These are phyloP conservation scores for Copidosoma floridanum DNA, from an alignment of 1,140 invertebrate species.

Conservation along the genomic window DNA sequence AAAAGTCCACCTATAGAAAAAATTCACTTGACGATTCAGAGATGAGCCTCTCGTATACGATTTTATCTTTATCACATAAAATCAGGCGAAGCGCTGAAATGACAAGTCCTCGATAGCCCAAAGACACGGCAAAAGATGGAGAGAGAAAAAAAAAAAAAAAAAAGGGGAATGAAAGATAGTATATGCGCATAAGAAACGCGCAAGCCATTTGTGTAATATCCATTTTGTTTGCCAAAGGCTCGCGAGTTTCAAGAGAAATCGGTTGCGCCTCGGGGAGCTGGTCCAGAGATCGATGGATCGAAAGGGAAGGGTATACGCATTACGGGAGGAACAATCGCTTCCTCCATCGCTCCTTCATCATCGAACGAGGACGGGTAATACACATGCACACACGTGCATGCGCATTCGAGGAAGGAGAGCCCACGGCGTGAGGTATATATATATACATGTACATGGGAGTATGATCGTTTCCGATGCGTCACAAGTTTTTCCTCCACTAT, in stretches of 20 bases:
- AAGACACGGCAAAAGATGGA: neutral
- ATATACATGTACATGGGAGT: no score
- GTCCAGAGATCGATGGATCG: constrained; percentile 12
- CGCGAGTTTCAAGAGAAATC: neutral
- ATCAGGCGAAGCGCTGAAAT: neutral
- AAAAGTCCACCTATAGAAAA: no score
- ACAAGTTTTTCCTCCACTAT: no score
- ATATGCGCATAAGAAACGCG: neutral
- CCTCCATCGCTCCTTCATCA: no score
- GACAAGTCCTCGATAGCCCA: neutral
- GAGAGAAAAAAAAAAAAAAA: neutral
- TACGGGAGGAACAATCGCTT: neutral
- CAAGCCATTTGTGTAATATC: neutral
- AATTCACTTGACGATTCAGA: no score
- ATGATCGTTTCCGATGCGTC: no score
- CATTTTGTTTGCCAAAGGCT: no score
- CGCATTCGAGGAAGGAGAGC: no score
- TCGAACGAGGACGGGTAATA: neutral
- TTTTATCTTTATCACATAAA: no score
- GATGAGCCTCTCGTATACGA: no score
- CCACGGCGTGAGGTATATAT: no score
- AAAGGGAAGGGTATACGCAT: neutral
- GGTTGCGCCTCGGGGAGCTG: neutral
- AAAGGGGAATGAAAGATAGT: neutral
- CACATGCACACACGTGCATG: no score